Percentiles rank a stretch among this genome's conserved stretches.
Conservation (phyloP, 2,888 invertebrate genomes). For the Apantesis nais region DNA sequence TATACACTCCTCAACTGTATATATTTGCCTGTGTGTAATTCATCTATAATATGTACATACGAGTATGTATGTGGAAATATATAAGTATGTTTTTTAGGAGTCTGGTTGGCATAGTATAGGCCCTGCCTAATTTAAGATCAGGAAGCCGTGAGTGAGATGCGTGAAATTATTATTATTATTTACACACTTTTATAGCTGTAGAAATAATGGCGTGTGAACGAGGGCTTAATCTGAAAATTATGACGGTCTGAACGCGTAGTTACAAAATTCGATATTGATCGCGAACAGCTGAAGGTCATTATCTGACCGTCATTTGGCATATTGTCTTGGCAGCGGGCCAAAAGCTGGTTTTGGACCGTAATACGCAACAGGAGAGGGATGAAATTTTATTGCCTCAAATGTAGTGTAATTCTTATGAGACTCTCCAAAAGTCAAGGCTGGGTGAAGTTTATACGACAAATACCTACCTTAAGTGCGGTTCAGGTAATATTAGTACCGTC, state of each 20-base stretch:
- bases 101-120: no score
- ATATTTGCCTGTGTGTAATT: no score
- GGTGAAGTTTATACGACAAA: slow-evolving; percentile 11
- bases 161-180: no score
- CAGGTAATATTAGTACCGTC: slow-evolving; percentile 31
- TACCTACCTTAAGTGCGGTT: slow-evolving; percentile 27
- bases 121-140: no score
- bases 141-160: no score
- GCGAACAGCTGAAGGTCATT: slow-evolving; percentile 52
- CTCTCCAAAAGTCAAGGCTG: slow-evolving; percentile 35
- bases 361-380: slow-evolving; percentile 39
- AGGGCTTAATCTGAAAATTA: slow-evolving; percentile 19
- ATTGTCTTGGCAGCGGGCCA: slow-evolving; percentile 52
- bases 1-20: no score
- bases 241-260: slow-evolving; percentile 26
- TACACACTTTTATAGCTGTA: neutral
- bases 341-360: slow-evolving; percentile 33
- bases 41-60: no score
- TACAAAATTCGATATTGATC: slow-evolving; percentile 52
- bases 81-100: no score
- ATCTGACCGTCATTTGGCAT: slow-evolving; percentile 57
- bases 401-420: slow-evolving; percentile 42
- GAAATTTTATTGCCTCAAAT: slow-evolving; percentile 40
- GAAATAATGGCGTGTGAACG: neutral
- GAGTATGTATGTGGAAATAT: no score